These are phyloP conservation scores for Helicoverpa zea DNA, from an alignment of 1,140 invertebrate genomes.

Conservation along the genomic window DNA sequence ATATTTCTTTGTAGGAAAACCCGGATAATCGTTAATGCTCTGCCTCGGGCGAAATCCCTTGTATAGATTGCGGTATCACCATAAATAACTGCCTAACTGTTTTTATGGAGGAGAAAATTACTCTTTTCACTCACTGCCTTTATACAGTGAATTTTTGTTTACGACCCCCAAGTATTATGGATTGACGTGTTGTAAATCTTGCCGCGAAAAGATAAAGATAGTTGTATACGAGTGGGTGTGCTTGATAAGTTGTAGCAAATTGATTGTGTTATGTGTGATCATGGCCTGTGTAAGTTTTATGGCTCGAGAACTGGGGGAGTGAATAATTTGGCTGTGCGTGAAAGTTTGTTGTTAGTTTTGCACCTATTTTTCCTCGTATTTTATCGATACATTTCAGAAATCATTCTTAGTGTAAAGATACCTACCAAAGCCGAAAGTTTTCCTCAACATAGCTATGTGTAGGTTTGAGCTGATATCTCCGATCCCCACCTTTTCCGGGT, in stretches of 20 bases:
- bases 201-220: slow-evolving; percentile 31
- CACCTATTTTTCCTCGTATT: background rate
- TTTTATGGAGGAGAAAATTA: slow-evolving; percentile 84
- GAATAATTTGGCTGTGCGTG: slow-evolving; percentile 4
- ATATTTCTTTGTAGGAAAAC: slow-evolving; percentile 77
- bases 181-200: slow-evolving; percentile 51
- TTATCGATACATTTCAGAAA: background rate
- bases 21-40: slow-evolving; percentile 80
- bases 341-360: background rate
- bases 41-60: slow-evolving; percentile 75
- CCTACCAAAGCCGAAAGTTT: background rate
- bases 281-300: slow-evolving; percentile 23
- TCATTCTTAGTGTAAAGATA: background rate
- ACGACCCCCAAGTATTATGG: slow-evolving; percentile 57
- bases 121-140: slow-evolving; percentile 80
- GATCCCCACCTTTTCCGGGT: slow-evolving; percentile 26
- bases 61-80: slow-evolving; percentile 81
- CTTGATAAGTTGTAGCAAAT: slow-evolving; percentile 42
- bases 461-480: slow-evolving; percentile 5
- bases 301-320: background rate
- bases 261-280: slow-evolving; percentile 29
- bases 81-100: slow-evolving; percentile 83
- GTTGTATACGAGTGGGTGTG: slow-evolving; percentile 39
- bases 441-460: background rate
- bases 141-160: slow-evolving; percentile 70